These are phyloP conservation scores for Paramisgurnus dabryanus DNA, from an alignment of 2,113 vertebrate species.

Conservation along the genomic window DNA sequence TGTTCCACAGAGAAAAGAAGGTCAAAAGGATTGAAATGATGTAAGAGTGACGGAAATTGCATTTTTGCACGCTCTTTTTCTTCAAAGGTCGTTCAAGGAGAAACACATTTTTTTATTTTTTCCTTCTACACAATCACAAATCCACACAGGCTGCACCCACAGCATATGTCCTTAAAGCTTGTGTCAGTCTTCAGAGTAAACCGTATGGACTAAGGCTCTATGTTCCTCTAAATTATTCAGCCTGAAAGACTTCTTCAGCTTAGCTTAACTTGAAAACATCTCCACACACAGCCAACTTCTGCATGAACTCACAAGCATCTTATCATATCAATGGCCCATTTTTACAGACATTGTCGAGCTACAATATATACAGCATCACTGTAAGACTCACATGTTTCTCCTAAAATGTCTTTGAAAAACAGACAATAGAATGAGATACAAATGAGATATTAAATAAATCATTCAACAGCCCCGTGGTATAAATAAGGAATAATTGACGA, in stretches of 20 bases:
- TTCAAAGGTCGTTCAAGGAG: too few species aligned
- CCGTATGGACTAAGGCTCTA: conserved; percentile 15
- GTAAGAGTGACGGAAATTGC: too few species aligned
- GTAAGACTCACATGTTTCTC: not conserved
- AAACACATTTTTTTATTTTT: too few species aligned
- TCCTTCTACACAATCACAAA: not conserved
- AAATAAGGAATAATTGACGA: not conserved
- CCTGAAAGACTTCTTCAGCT: conserved; percentile 17
- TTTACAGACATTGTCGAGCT: not conserved
- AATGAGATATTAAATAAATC: not conserved
- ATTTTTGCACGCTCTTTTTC: too few species aligned
- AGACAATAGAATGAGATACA: too few species aligned
- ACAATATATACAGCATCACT: not conserved
- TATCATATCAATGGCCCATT: not conserved
- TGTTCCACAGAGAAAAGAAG: too few species aligned
- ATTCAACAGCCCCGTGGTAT: not conserved
- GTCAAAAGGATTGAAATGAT: too few species aligned
- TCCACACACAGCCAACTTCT: conserved; percentile 12
- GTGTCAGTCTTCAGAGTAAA: conserved; percentile 28
- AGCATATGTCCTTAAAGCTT: not conserved
- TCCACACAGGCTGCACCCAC: not conserved
- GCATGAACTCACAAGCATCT: conserved; percentile 6
- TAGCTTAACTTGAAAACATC: not conserved
- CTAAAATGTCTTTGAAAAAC: too few species aligned
- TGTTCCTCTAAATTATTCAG: conserved; percentile 49